Base-by-base conservation (phyloP, 1,140 invertebrate species). In the Zaprionus gabonicus region DNA sequence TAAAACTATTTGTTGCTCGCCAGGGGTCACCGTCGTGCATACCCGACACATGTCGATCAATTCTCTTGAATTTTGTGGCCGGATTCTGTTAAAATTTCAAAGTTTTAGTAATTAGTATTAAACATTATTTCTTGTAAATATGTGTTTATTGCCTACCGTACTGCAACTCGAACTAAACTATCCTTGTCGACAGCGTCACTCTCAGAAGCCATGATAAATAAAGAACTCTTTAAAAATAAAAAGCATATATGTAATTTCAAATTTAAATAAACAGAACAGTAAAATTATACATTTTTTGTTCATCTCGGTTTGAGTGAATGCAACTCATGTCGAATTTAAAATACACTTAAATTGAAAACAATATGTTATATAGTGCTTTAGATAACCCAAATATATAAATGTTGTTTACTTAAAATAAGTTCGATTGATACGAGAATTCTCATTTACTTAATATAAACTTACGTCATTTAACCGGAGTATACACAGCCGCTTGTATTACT, bases 1-100 rank as follows among this genome's bases (percentile, higher is more conserved):
- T 7, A 99, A 94, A 71, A 97, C 96, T 1, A 99, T 96, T 92
- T 99, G 98, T 0, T 98, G 97, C 78, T 98, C 97, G 1, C 96
- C 96, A 2, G 96, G 95, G 12, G 97, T 96, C 6, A 99, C 97
- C 56, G 95, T 94, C 0, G 98, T 99, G 93, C 98, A 99, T 53
- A 98, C 95, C 66, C 98, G 96, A 93, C 98, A 99, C 95, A 98
- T 97, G 88, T 99, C 98, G 46, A 99, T 97, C 76, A 98, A 95
- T 93, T 99, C 98, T 20, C 97, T 95, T 0, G 97, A 96, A 68
- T 97, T 96, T 94, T 99, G 98, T 20, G 98, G 98, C 67, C 98
- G 96, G 90, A 99, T 98, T 93, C 98, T 99, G 9, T 10, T 28
- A 15, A 49, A 70, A 36, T 60, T 51, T 13, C 4, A 4, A 23